These are phyloP conservation scores for Gopherus flavomarginatus DNA, from an alignment of 2,113 vertebrate species.

Conservation along the genomic window DNA sequence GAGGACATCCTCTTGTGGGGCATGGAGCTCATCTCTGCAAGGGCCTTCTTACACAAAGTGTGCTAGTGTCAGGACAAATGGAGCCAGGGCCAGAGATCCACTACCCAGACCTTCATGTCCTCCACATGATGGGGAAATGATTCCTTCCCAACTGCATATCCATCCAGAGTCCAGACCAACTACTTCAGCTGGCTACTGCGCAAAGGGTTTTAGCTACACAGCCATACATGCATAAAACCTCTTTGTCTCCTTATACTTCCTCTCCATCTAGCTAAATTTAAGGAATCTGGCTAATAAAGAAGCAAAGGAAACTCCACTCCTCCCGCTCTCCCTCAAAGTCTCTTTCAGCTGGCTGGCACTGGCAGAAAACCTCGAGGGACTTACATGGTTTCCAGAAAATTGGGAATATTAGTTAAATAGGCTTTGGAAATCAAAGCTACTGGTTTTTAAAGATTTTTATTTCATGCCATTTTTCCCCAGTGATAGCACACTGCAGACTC, in stretches of 20 bases:
- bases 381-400: not conserved
- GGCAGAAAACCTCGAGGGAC: not conserved
- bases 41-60: not conserved
- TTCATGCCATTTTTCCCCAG: not conserved
- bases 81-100: no score
- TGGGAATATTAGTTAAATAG: not conserved
- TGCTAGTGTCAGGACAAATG: fast-evolving
- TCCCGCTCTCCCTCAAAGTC: not conserved
- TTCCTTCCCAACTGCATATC: not conserved
- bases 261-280: not conserved
- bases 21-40: not conserved
- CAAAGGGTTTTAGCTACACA: not conserved
- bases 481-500: not conserved
- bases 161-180: not conserved
- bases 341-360: not conserved
- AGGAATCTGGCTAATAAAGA: not conserved
- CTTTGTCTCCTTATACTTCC: not conserved
- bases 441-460: not conserved
- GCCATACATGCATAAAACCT: not conserved
- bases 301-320: not conserved
- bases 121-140: not conserved
- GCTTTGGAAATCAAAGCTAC: not conserved
- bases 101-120: not conserved
- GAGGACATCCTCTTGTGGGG: not conserved
- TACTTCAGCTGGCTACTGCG: not conserved